Base-by-base conservation (phyloP, 2,888 invertebrate species). In the Pachycephus smyrnensis region DNA sequence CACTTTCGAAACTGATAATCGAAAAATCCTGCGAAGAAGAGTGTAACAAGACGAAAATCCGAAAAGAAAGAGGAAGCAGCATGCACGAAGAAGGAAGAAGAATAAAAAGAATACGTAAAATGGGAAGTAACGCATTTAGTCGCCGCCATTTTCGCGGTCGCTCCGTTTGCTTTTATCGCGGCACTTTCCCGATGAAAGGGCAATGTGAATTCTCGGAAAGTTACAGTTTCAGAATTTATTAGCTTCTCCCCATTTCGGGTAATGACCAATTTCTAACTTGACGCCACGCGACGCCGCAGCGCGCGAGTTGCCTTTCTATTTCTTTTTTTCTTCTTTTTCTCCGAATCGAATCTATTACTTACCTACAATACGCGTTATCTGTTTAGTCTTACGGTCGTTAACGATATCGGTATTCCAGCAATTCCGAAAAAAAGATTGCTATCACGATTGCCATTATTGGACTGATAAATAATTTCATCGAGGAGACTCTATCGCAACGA, bases 101-200 rank as follows among this genome's bases (percentile, higher is more conserved):
- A 68, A 74, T 73, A 68, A 69, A 74, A 74, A 73, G 73, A 68
- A 74, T 55, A 73, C 73, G 74, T 35, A 69, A 79, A 75, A 80
- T 37, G 73, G n/a, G 77, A 79, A 73, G 55, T 73, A 55, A 32
- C 69, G 75, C 75, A 75, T 30, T 73, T 55, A 55, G 55, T 23
- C 23, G 9, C 6, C 23, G 55, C 55, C 55, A 55, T 55, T 55
- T 55, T 6, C 23, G 55, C 55, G 55, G 55, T 55, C 55, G 23
- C 35, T 31, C 12, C 75, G 23, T 68, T 32, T 55, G 73, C 75
- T 74, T 75, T 77, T 75, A 68, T 35, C 76, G 69, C 32, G 73
- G 55, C 75, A 80, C 69, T 78, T 78, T 77, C 75, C 31, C 35
- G 73, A 68, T 37, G 75, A 68, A 75, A 73, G 68, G 36, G 76